phyloP scores from a whole-genome alignment of 2,113 vertebrate species.

The Pleuronectes platessa region DNA sequence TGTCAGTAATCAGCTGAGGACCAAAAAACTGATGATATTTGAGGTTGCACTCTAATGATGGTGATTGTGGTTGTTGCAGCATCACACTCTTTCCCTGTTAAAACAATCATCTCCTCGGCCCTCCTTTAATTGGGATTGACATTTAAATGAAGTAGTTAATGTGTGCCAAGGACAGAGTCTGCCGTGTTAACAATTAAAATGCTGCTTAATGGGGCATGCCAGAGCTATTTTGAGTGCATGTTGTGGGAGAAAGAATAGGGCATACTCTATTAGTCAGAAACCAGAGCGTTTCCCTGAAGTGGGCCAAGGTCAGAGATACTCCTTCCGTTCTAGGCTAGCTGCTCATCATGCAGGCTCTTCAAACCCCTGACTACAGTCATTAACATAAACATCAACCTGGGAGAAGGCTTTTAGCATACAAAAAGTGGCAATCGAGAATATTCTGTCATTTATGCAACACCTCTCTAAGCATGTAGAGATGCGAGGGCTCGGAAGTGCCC shows the following conservation, averaged over 20 bases:
- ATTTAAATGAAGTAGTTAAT: slow-evolving; percentile 80
- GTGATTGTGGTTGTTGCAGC: not conserved
- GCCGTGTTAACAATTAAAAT: slow-evolving; percentile 81
- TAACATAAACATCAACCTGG: slow-evolving; percentile 70
- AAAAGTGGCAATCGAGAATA: slow-evolving; percentile 57
- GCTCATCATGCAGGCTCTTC: slow-evolving; percentile 62
- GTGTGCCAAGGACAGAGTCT: slow-evolving; percentile 78
- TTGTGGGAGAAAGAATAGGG: slow-evolving; percentile 70
- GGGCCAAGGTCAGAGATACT: slow-evolving; percentile 78
- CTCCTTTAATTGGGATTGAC: slow-evolving; percentile 77
- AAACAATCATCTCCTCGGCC: slow-evolving; percentile 40
- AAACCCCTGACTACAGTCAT: slow-evolving; percentile 60
- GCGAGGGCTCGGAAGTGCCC: slow-evolving; percentile 42
- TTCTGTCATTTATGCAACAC: slow-evolving; percentile 61
- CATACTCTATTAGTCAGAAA: slow-evolving; percentile 74
- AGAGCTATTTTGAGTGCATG: slow-evolving; percentile 79
- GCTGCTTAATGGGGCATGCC: slow-evolving; percentile 79
- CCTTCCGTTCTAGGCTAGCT: slow-evolving; percentile 62
- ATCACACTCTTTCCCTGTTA: slow-evolving; percentile 15
- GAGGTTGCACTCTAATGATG: slow-evolving; percentile 7
- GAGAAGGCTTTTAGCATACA: slow-evolving; percentile 69
- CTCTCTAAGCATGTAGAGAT: slow-evolving; percentile 53
- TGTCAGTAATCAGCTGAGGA: not conserved
- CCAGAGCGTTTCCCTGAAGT: slow-evolving; percentile 72
- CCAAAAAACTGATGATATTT: slow-evolving; percentile 13